Conservation (phyloP, 1,140 invertebrate genomes). For the Leptinotarsa undecemlineata region DNA sequence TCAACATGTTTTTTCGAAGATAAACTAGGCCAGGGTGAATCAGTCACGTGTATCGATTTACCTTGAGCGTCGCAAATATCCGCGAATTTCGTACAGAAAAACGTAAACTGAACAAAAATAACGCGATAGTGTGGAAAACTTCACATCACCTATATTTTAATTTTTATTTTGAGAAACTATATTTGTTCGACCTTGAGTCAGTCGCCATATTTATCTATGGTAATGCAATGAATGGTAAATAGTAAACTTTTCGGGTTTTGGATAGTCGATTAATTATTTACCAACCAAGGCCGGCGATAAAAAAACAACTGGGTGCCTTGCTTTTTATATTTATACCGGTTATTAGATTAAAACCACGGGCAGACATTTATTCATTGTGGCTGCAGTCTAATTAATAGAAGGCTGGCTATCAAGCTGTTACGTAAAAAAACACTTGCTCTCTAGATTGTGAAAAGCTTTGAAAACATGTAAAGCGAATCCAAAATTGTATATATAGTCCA, state of each 20-base stretch:
- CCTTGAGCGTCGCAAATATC: conserved; percentile 22
- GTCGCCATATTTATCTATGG: conserved; percentile 8
- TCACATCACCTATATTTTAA: not conserved
- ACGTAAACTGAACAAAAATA: conserved; percentile 5
- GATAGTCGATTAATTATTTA: conserved; percentile 2
- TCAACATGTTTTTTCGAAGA: conserved; percentile 1
- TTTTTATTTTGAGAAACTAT: too few species aligned
- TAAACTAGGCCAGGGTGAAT: conserved; percentile 24
- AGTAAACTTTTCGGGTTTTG: conserved; percentile 3
- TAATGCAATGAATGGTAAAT: conserved; percentile 13
- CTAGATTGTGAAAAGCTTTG: not conserved
- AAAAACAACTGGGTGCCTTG: too few species aligned
- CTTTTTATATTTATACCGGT: too few species aligned
- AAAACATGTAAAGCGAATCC: not conserved
- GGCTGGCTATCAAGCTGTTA: too few species aligned
- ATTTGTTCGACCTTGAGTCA: not conserved
- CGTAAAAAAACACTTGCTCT: too few species aligned
- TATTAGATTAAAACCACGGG: too few species aligned
- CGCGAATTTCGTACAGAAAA: conserved; percentile 1
- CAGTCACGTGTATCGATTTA: conserved; percentile 20
- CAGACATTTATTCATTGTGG: too few species aligned
- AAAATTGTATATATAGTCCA: conserved; percentile 5
- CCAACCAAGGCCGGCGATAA: not conserved
- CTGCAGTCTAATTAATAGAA: too few species aligned
- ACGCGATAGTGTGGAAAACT: not conserved